Conservation (phyloP, 2,113 vertebrate genomes). For the Carlito syrichta region DNA sequence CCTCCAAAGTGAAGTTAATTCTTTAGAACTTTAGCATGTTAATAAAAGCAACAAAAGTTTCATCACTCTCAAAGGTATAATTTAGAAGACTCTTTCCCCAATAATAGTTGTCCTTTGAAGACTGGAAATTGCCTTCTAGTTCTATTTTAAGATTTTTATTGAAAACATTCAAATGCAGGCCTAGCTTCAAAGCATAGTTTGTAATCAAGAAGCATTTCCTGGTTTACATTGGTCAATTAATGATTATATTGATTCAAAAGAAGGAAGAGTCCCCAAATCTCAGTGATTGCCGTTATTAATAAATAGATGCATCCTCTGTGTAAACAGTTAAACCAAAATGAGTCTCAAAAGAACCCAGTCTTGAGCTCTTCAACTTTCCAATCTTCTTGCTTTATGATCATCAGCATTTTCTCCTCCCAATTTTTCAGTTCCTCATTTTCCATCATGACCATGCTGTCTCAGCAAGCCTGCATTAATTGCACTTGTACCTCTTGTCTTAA, state of each 20-base stretch:
- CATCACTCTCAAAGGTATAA: neutral
- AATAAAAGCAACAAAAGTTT: neutral
- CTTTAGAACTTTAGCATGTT: neutral
- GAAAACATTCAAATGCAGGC: constrained; percentile 52
- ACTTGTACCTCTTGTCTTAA: neutral
- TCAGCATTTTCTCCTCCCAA: neutral
- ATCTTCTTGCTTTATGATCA: neutral
- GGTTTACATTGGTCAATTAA: constrained; percentile 55
- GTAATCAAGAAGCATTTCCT: constrained; percentile 56
- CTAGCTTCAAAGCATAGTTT: constrained; percentile 65
- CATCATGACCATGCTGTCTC: neutral
- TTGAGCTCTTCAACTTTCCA: neutral
- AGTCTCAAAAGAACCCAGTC: neutral
- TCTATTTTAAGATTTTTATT: constrained; percentile 45
- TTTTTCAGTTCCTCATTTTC: neutral
- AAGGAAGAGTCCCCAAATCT: constrained; percentile 37
- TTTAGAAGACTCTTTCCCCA: neutral
- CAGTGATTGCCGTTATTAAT: constrained; percentile 59
- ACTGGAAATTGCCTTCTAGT: neutral
- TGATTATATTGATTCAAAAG: constrained; percentile 48
- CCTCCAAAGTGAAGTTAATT: neutral
- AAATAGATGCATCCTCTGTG: neutral
- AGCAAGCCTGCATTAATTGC: neutral
- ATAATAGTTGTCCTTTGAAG: constrained; percentile 45
- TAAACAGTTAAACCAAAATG: neutral